Base-by-base conservation (phyloP, 2,888 invertebrate genomes). In the Polydesmus complanatus region DNA sequence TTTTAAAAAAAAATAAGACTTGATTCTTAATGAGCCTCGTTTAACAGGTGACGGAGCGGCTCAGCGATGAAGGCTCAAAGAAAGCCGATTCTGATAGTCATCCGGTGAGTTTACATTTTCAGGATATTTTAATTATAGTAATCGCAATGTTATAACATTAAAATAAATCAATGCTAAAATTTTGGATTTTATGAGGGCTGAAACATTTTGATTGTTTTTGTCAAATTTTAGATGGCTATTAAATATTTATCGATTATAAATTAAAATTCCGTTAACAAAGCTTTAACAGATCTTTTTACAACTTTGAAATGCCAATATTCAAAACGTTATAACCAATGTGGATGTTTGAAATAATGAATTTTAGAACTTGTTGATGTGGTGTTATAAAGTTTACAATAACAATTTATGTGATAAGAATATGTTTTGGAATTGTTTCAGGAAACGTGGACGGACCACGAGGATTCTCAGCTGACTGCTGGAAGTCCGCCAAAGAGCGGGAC, bases 361-460 rank as follows among this genome's bases (percentile, higher is more conserved):
- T 18, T 48, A 48, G 11, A 14, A 14, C 48, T 48, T 48, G 11
- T 48, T 48, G 18, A 48, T 27, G 21, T 27, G 18, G 5, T 56
- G 26, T 3, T 27, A 8, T 27, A 22, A 3, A 5, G n/a, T 21
- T 21, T 14, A 54, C 5, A 3, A 21, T 25, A 3, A n/a, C 25
- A 5, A 22, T 54, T 21, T 52, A 52, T 19, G 8, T 55, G 11
- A 18, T 19, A 27, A 26, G 27, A 55, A 55, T 18, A 21, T 8
- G 19, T 53, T 5, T 37, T 37, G 14, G 14, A 37, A 8, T 56
- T 49, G 19, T n/a, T n/a, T n/a, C 25, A 61, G 61, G 78, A 78
- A 62, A 76, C 75, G 68, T 82, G 81, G 74, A 82, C 83, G 27
- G 83, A 85, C 73, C 82, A 80, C 37, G 83, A 83, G 62, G 81